A percentile compares a stretch with the other conserved stretches of the same genome.
Evolutionary conservation across 2,888 invertebrate species (phyloP).

Genomic region (Torymus auratus): DNA sequence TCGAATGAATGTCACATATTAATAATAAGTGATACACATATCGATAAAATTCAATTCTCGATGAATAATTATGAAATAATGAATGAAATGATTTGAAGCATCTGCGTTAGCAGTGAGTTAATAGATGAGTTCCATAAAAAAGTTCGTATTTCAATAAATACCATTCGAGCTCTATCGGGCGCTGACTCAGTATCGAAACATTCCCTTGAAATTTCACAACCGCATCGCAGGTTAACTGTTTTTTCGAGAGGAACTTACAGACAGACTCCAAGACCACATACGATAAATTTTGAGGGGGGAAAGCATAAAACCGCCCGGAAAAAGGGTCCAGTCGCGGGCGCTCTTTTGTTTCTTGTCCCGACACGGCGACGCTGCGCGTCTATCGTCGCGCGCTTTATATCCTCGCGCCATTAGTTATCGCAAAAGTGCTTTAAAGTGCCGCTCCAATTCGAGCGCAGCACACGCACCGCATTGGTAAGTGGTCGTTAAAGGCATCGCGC

Average conservation of each 20-base stretch:
- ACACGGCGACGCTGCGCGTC: neutral
- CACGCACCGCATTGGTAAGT: conserved; percentile 21
- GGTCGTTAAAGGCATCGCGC: conserved; percentile 41
- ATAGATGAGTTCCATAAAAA: no score
- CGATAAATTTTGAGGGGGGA: conserved; percentile 22
- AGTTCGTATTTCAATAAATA: no score
- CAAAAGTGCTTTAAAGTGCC: conserved; percentile 63
- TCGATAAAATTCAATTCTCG: no score
- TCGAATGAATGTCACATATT: no score
- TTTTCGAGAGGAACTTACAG: no score
- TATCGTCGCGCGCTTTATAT: conserved; percentile 57
- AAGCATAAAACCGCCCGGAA: conserved; percentile 7
- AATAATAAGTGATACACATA: no score
- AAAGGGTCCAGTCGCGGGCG: neutral
- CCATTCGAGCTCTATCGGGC: neutral
- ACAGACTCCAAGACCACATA: no score
- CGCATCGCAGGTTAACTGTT: no score
- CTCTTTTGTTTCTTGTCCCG: conserved; percentile 42
- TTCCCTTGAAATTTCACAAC: neutral
- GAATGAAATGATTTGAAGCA: no score
- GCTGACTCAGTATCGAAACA: neutral
- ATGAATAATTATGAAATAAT: no score
- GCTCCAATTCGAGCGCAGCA: conserved; percentile 59
- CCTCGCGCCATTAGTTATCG: conserved; percentile 68
- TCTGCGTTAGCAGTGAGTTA: no score